Evolutionary conservation across 2,888 invertebrate genomes (phyloP).

Genomic region (Julus scanicus): DNA sequence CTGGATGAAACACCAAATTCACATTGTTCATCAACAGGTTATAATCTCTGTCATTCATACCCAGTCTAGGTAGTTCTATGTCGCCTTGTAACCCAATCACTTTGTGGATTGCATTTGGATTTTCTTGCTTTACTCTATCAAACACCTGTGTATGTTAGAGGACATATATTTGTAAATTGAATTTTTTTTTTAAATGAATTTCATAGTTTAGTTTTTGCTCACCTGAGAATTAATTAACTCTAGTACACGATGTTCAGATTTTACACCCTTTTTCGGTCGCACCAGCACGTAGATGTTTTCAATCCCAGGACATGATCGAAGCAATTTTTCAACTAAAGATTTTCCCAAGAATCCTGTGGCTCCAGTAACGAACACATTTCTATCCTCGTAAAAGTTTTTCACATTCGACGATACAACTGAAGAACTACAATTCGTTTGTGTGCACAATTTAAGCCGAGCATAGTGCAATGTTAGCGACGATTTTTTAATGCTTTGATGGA

Average conservation of each 20-base stretch:
- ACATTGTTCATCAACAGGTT: neutral
- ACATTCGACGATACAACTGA: neutral
- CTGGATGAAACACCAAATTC: neutral
- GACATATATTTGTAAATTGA: neutral
- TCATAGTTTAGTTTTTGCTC: neutral
- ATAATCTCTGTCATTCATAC: neutral
- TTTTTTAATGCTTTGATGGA: neutral
- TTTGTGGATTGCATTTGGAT: neutral
- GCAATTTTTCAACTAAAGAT: conserved; percentile 1
- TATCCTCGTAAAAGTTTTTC: neutral
- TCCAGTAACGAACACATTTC: neutral
- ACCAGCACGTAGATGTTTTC: conserved; percentile 16
- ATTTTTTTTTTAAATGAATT: neutral
- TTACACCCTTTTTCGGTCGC: neutral
- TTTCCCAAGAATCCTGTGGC: neutral
- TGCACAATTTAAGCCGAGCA: neutral
- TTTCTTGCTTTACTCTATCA: neutral
- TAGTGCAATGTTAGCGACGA: neutral
- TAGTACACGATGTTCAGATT: neutral
- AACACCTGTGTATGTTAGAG: neutral
- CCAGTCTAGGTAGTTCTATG: neutral
- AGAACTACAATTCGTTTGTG: neutral
- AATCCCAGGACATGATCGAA: neutral
- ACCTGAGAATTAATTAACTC: neutral
- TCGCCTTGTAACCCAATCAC: neutral